Conservation (phyloP, 1,140 invertebrate genomes). For the Aphidius ervi region DNA sequence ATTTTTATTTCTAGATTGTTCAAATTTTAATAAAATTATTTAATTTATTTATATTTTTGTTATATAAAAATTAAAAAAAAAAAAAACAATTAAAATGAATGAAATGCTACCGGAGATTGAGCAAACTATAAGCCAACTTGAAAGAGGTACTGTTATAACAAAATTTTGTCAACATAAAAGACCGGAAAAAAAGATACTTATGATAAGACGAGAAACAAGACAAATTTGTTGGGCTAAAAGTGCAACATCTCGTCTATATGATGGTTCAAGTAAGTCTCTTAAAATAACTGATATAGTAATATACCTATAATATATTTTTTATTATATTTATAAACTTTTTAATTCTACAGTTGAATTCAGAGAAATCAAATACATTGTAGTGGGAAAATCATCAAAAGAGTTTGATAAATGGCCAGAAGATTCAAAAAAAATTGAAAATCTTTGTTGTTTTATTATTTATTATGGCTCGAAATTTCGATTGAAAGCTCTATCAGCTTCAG, state of each 20-base stretch:
- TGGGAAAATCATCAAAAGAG: slow-evolving; percentile 85
- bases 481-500: slow-evolving; percentile 83
- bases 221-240: slow-evolving; percentile 71
- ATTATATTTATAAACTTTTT: slow-evolving; percentile 41
- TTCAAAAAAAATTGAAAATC: slow-evolving; percentile 70
- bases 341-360: slow-evolving; percentile 73
- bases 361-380: slow-evolving; percentile 85
- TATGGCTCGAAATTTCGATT: slow-evolving; percentile 90
- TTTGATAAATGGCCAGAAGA: slow-evolving; percentile 93
- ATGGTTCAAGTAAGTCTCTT: slow-evolving; percentile 42
- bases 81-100: slow-evolving; percentile 38
- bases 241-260: slow-evolving; percentile 46
- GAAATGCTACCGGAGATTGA: slow-evolving; percentile 80
- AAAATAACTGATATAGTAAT: not conserved
- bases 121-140: slow-evolving; percentile 79
- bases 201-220: slow-evolving; percentile 81
- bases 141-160: slow-evolving; percentile 80
- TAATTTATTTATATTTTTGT: too few species aligned
- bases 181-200: slow-evolving; percentile 77
- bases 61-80: not conserved
- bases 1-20: too few species aligned
- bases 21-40: too few species aligned
- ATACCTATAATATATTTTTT: slow-evolving; percentile 9
- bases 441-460: slow-evolving; percentile 84
- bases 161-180: slow-evolving; percentile 80